Base-by-base conservation (phyloP, 2,797 vertebrate genomes). In the Acipenser ruthenus region DNA sequence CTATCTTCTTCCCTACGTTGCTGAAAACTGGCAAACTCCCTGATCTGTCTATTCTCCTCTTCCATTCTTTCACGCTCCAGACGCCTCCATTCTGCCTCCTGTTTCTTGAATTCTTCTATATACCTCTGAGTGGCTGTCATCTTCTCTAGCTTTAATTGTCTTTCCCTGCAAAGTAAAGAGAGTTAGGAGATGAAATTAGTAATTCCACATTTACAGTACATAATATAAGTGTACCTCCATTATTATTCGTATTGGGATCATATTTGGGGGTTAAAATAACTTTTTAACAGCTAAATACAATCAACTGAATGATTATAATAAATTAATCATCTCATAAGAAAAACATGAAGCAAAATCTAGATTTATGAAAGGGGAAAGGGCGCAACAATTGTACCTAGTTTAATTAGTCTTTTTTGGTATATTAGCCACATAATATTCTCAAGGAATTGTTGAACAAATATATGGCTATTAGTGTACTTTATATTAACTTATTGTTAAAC, bases 51-150 rank as follows among this genome's bases (percentile, higher is more conserved):
- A 70, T 98, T 97, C 82, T 99, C 96, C 3, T 90, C 93, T 73
- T 99, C 95, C 81, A 90, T 89, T 82, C 89, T 92, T 66, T 94
- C 90, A 18, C 66, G 80, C 79, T 95, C 94, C 87, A 90, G 86
- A 70, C 71, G 83, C 69, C 83, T 91, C 93, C 94, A 96, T 48
- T 89, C 71, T 0, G 80, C 85, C 76, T 90, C 93, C 70, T 94
- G 86, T 70, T 77, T 88, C 80, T 92, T 88, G 77, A 95, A 97
- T 70, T 96, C 93, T 62, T 95, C 89, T 58, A 94, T 89, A 61
- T 93, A 85, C 52, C 78, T 79, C 76, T 89, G 89, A 66, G 83
- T 93, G 74, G 91, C 86, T 72, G 70, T 82, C 70, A 88, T 85
- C 84, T 94, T 97, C 74, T 95, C 91, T 75, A 98, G 72, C 65